Evolutionary conservation across 2,113 vertebrate genomes (phyloP).

Genomic region (Aptenodytes patagonicus): DNA sequence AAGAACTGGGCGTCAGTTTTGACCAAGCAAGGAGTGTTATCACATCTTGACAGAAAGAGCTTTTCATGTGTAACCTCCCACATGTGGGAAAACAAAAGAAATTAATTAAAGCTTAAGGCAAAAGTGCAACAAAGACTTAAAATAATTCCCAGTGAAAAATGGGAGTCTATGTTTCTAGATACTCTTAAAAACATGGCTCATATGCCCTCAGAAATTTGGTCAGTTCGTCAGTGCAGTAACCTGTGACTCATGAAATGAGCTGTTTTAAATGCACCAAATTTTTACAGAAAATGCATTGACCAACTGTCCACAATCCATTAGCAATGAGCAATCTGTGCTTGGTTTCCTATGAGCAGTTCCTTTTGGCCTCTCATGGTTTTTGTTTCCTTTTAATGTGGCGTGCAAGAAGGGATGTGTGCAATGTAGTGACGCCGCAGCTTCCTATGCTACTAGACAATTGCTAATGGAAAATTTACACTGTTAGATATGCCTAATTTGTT

Average conservation of each 20-base stretch:
- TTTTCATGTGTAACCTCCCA: not conserved
- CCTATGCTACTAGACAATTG: not conserved
- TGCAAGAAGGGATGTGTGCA: not conserved
- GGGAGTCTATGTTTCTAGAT: not conserved
- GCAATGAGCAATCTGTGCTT: not conserved
- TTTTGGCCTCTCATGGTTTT: not conserved
- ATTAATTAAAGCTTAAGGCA: not conserved
- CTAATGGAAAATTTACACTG: not conserved
- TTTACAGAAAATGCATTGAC: not conserved
- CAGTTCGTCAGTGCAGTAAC: not conserved
- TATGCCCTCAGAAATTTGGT: not conserved
- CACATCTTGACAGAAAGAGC: not conserved
- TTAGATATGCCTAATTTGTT: not conserved
- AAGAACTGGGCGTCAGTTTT: not conserved
- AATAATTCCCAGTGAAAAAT: not conserved
- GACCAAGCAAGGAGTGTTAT: not conserved
- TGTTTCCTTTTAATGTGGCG: not conserved
- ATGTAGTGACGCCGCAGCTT: not conserved
- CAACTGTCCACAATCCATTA: not conserved
- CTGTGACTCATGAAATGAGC: not conserved
- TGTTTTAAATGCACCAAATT: not conserved
- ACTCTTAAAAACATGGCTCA: not conserved
- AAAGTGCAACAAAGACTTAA: not conserved
- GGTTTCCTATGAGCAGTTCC: not conserved
- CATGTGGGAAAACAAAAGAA: not conserved